Conservation (phyloP, 1,140 invertebrate genomes). For the Pomacea maculata region DNA sequence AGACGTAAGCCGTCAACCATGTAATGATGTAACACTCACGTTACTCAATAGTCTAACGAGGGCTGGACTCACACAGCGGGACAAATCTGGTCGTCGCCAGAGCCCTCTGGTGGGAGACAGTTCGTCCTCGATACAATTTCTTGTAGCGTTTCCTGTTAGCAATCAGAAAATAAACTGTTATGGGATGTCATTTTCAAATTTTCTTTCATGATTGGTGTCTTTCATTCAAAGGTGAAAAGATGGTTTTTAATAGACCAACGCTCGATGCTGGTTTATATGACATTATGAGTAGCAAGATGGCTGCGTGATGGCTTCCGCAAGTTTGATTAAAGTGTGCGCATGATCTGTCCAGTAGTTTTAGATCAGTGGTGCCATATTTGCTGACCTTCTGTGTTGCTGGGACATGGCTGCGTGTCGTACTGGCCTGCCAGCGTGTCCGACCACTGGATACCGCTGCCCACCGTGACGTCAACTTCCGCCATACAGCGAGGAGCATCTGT, state of each 20-base stretch:
- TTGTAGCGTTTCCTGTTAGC: slow-evolving; percentile 18
- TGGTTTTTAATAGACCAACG: no score
- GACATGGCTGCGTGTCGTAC: slow-evolving; percentile 27
- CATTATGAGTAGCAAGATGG: no score
- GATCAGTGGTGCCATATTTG: no score
- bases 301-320: no score
- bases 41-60: slow-evolving; percentile 6
- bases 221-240: no score
- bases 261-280: no score
- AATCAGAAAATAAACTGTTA: no score
- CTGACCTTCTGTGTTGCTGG: slow-evolving; percentile 26
- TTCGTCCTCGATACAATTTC: slow-evolving; percentile 22
- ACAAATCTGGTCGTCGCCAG: slow-evolving; percentile 41
- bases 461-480: slow-evolving; percentile 19
- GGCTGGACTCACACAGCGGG: slow-evolving; percentile 34
- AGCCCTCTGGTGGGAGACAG: slow-evolving; percentile 20
- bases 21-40: slow-evolving; percentile 4
- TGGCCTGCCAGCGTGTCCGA: slow-evolving; percentile 23
- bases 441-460: slow-evolving; percentile 31
- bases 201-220: no score
- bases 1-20: background rate
- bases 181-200: no score
- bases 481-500: slow-evolving; percentile 25
- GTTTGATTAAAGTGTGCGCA: no score
- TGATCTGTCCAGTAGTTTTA: no score